Base-by-base conservation (phyloP, 2,888 invertebrate species). In the Ferdinandea cuprea region DNA sequence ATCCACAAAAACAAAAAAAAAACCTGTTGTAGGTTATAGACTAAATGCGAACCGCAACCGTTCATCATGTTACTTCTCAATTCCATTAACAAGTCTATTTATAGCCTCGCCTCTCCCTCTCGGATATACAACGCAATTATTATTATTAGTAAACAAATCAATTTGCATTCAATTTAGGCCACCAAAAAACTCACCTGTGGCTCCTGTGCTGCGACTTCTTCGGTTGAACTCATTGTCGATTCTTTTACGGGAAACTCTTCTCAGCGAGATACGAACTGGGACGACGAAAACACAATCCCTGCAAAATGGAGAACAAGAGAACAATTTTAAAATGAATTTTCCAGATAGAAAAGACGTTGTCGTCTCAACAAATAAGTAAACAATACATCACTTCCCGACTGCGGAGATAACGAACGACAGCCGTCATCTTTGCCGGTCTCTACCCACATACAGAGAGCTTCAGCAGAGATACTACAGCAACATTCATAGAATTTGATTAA, bases 151-250 rank as follows among this genome's bases (percentile, higher is more conserved):
- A 52, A 72, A 68, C 56, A 74, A 56, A 56, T 69, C 5, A 63
- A 71, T 65, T 58, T 30, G 25, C 40, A 63, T 42, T 50, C 11
- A 46, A 50, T 68, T 50, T 44, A 52, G 17, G 17, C 6, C 50
- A 69, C 15, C 19, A 37, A 13, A 19, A 50, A 46, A 77, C 81
- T 81, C 46, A 81, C 81, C 81, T 81, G 81, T 77, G 65, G 40
- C 52, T 81, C 81, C 52, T 81, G 77, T 19, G 69, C 44, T 65
- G 65, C 30, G 15, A 52, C 71, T 77, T 81, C 81, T 32, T 81
- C 81, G 25, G 59, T 42, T 35, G 81, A 71, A 71, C 81, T 81
- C 81, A 81, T 81, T n/a, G 35, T 68, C 30, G 25, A 37, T 71
- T 58, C 8, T 58, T 65, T 17, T n/a, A 58, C 9, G 35, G 15